phyloP scores from a whole-genome alignment of 2,797 vertebrate genomes.

The Meriones psammophilus region DNA sequence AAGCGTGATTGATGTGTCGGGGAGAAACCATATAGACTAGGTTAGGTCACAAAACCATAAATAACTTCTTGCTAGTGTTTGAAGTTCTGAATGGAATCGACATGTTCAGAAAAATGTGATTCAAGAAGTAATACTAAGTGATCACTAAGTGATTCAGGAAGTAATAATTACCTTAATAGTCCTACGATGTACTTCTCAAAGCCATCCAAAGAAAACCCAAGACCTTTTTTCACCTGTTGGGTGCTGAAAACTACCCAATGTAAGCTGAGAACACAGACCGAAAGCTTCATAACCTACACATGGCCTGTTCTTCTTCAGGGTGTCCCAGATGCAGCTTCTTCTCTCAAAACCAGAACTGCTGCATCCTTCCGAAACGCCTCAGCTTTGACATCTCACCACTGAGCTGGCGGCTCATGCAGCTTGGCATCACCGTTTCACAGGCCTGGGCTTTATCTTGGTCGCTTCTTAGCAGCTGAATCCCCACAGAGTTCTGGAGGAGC shows the following conservation, averaged over 20 bases:
- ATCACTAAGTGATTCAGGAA: not conserved
- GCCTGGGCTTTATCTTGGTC: not conserved
- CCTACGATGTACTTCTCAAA: slow-evolving; percentile 13
- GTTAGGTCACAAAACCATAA: slow-evolving; percentile 40
- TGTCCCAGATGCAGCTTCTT: not conserved
- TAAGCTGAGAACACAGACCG: not conserved
- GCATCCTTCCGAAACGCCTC: not conserved
- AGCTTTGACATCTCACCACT: not conserved
- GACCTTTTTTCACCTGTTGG: not conserved
- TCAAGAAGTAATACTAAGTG: not conserved
- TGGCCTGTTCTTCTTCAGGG: not conserved
- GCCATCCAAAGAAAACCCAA: slow-evolving; percentile 3
- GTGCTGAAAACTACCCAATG: not conserved
- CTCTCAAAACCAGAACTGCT: not conserved
- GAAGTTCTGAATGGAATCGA: slow-evolving; percentile 9
- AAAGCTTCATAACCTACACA: not conserved
- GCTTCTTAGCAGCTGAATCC: not conserved
- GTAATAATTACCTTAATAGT: not conserved
- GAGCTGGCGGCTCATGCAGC: not conserved
- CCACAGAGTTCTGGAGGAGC: not conserved
- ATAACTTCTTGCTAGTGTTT: not conserved
- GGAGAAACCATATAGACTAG: not conserved
- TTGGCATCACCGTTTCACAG: not conserved
- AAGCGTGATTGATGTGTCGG: not conserved
- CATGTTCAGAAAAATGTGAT: slow-evolving; percentile 35